phyloP scores from a whole-genome alignment of 2,888 invertebrate species.

The Calameuta pallipes region DNA sequence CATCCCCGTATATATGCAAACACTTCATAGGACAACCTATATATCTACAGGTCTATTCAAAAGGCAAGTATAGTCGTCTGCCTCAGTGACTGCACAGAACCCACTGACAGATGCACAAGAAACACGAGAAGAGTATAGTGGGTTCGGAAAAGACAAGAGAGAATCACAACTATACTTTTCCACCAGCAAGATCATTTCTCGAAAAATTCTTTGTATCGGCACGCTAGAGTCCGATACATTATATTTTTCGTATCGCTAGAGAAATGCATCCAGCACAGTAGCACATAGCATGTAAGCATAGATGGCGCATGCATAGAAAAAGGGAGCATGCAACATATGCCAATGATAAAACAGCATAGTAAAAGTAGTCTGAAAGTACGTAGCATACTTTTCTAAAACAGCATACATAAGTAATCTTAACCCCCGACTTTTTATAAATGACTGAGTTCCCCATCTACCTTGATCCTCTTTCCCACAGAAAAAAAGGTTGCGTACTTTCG shows the following conservation, averaged over 20 bases:
- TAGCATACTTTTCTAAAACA: not conserved
- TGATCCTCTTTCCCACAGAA: not conserved
- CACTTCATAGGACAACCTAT: not conserved
- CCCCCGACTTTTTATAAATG: not conserved
- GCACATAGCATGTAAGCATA: not conserved
- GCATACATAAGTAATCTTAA: not conserved
- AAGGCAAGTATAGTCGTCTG: not conserved
- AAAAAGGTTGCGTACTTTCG: not conserved
- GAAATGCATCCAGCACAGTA: not conserved
- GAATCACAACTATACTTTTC: not conserved
- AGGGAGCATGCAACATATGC: not conserved
- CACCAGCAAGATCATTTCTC: not conserved
- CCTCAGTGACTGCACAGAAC: conserved; percentile 7
- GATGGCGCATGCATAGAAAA: not conserved
- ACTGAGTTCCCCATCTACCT: not conserved
- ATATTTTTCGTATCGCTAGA: not conserved
- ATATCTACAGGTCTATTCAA: not conserved
- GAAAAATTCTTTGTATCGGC: not conserved
- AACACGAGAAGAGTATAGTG: not conserved
- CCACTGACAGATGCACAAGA: not conserved
- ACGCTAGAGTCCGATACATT: not conserved
- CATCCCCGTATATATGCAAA: conserved; percentile 1
- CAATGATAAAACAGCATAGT: not conserved
- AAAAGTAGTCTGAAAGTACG: not conserved
- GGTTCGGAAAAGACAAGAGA: not conserved